A percentile compares a stretch with the other conserved stretches of the same genome.
phyloP scores from a whole-genome alignment of 2,113 vertebrate genomes.

The Nestor notabilis region DNA sequence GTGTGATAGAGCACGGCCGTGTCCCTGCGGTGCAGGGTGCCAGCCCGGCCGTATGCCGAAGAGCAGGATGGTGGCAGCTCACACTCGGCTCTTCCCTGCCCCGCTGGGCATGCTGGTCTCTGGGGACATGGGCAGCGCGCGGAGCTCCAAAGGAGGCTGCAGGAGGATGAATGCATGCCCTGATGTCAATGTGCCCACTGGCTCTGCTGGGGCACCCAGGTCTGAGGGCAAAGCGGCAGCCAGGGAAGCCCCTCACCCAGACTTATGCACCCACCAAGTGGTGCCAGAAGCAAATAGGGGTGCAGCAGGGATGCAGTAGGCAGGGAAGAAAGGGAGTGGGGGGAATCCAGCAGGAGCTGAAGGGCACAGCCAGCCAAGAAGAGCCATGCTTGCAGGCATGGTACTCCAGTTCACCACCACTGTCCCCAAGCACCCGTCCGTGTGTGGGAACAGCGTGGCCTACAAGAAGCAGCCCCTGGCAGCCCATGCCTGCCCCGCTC shows the following conservation, averaged over 20 bases:
- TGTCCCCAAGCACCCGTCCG: accelerated
- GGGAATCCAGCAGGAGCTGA: background rate
- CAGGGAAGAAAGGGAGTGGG: accelerated
- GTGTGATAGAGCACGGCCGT: background rate
- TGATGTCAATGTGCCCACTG: accelerated
- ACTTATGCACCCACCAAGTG: accelerated
- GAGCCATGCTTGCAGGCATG: background rate
- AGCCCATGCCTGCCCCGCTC: accelerated
- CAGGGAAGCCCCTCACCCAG: background rate
- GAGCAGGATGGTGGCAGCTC: background rate
- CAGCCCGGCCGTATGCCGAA: background rate
- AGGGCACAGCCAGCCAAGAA: accelerated
- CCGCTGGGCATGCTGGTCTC: background rate
- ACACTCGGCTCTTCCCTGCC: background rate
- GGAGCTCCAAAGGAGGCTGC: background rate
- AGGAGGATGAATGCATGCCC: background rate
- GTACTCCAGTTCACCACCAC: background rate
- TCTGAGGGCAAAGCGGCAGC: background rate
- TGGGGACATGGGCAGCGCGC: background rate
- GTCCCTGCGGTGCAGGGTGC: background rate
- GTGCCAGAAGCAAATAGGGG: background rate
- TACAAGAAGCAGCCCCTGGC: background rate
- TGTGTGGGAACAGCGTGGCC: background rate
- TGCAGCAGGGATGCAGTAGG: background rate
- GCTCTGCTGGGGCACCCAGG: background rate